These are phyloP conservation scores for Thereva nobilitata DNA, from an alignment of 2,888 invertebrate species.

Conservation along the genomic window DNA sequence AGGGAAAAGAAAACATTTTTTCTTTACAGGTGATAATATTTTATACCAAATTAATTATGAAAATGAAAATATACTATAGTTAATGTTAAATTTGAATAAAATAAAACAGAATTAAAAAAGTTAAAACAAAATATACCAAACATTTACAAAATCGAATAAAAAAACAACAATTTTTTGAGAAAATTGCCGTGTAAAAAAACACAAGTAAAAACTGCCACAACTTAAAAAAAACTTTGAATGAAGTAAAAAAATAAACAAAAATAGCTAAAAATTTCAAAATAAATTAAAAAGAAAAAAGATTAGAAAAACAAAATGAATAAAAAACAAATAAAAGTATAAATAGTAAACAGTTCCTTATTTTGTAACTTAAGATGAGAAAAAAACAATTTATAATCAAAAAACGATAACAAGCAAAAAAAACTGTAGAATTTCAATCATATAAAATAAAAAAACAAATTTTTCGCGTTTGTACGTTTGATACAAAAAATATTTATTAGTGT, in stretches of 20 bases:
- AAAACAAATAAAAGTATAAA: neutral
- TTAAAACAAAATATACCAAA: slow-evolving; percentile 4
- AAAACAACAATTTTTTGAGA: neutral
- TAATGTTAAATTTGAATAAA: slow-evolving; percentile 16
- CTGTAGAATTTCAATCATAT: neutral
- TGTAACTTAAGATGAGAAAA: slow-evolving; percentile 17
- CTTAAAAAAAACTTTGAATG: neutral
- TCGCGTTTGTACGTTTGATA: neutral
- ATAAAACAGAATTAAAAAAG: slow-evolving; percentile 1
- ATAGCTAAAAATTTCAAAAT: slow-evolving; percentile 7
- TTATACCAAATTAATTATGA: slow-evolving; percentile 23
- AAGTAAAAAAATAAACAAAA: slow-evolving; percentile 18
- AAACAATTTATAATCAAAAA: slow-evolving; percentile 17
- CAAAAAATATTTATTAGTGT: too few relatives aligned
- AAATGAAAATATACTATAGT: slow-evolving; percentile 16
- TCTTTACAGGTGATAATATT: slow-evolving; percentile 26
- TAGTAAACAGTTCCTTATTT: slow-evolving; percentile 27
- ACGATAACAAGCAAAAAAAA: slow-evolving; percentile 6
- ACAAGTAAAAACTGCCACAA: too few relatives aligned
- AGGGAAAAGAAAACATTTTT: neutral
- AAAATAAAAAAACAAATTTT: neutral
- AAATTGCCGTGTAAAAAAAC: too few relatives aligned
- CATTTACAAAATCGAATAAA: neutral
- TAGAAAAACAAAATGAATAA: neutral
- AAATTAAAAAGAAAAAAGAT: neutral